Percentiles rank a stretch among this genome's conserved stretches.
Conservation (phyloP, 2,888 invertebrate genomes). For the Vandiemenella viatica region DNA sequence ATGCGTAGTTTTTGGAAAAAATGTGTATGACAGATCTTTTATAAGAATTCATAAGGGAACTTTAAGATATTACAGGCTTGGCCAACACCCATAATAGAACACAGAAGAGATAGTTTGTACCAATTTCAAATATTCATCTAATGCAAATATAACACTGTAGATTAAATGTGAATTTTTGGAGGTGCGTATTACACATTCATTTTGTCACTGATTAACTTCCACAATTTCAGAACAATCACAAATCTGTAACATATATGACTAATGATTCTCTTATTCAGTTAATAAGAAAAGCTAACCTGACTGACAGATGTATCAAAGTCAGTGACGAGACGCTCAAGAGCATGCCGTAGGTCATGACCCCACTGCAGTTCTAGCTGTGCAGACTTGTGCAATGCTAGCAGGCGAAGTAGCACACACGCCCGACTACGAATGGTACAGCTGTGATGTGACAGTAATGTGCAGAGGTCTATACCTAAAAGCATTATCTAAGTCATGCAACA, state of each 20-base stretch:
- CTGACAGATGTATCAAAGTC: constrained; percentile 47
- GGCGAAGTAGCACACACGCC: constrained; percentile 53
- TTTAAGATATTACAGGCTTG: no score
- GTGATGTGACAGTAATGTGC: constrained; percentile 24
- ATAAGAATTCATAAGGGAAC: no score
- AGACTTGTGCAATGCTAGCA: constrained; percentile 51
- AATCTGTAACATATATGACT: neutral
- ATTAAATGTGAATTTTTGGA: no score
- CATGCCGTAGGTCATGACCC: constrained; percentile 41
- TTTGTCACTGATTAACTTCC: no score
- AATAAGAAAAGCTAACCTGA: constrained; percentile 18
- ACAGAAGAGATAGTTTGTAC: no score
- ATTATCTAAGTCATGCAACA: no score
- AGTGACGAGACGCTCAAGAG: constrained; percentile 42
- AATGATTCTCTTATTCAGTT: neutral
- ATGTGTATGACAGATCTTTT: no score
- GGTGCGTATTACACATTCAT: no score
- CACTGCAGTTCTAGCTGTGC: constrained; percentile 47
- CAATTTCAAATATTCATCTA: no score
- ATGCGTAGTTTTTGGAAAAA: no score
- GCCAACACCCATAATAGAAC: no score
- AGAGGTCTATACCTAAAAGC: constrained; percentile 10
- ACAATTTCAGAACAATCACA: neutral
- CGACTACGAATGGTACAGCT: constrained; percentile 36
- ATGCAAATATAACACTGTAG: no score